Percentiles rank a stretch among this genome's conserved stretches.
Evolutionary conservation across 2,113 vertebrate genomes (phyloP).

Genomic region (Charadrius vociferus): DNA sequence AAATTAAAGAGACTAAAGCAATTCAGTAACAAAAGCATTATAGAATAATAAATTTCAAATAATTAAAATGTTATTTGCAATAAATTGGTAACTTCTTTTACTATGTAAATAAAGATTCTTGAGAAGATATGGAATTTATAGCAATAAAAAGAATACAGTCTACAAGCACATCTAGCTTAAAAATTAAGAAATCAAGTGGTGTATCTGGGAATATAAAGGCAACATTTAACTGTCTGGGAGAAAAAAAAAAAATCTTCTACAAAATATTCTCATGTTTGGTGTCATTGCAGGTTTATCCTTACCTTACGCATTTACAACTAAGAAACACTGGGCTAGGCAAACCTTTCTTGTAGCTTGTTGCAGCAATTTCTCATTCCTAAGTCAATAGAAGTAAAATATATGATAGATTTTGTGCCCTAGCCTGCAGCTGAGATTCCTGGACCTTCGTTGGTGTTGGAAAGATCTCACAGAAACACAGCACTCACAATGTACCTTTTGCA

Average conservation of each 20-base stretch:
- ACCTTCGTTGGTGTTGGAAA: not conserved
- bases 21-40: not conserved
- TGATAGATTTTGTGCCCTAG: not conserved
- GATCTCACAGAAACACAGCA: not conserved
- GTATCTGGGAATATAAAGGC: not conserved
- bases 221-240: not conserved
- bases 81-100: not conserved
- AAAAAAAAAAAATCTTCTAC: not conserved
- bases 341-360: not conserved
- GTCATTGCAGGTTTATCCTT: not conserved
- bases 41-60: not conserved
- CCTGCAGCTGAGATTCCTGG: not conserved
- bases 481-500: not conserved
- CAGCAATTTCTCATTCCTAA: not conserved
- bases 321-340: not conserved
- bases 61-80: not conserved
- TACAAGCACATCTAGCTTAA: not conserved
- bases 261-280: not conserved
- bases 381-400: not conserved
- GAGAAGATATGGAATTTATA: not conserved
- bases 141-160: not conserved
- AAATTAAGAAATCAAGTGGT: not conserved
- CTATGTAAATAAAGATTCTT: not conserved
- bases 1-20: not conserved
- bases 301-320: fast-evolving